Evolutionary conservation across 2,797 vertebrate species (phyloP), one percentile per base, ranked within the genome.

Genomic region (Bovichtus variegatus): DNA sequence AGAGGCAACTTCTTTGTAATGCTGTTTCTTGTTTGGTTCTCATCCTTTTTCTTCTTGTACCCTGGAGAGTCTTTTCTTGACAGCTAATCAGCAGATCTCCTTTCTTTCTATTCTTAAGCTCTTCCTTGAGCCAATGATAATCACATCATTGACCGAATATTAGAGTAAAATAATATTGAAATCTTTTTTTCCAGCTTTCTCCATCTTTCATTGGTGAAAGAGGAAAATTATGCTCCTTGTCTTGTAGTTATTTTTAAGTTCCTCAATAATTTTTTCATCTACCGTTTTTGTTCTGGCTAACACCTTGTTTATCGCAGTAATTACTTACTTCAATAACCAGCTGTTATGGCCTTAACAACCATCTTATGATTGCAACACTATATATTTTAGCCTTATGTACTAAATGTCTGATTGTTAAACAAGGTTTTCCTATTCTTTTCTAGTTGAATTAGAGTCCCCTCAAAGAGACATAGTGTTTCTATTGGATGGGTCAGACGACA

Each of bases 391-490:
- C 19, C n/a, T 46, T 19, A 15, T 80, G 44, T 31, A 59, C 53
- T 49, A 62, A 43, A 31, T 71, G 18, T 74, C 21, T 82, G 63
- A 81, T 63, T 72, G 18, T 74, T 85, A 82, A 87, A 82, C 13
- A 58, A 54, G 11, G 6, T 76, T 85, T 90, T 86, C 44, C 21
- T 65, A 50, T 89, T 91, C 36, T 85, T 79, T 89, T 84, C 78
- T 90, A 94, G 93, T 91, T 90, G 90, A 95, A 91, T 85, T 94
- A 91, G 90, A 93, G 47, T 88, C 91, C 53, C 69, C 86, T 47
- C 88, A 93, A 86, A 94, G 89, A 86, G 94, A 95, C 77, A 88
- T 95, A 65, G 92, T 94, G 53, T 95, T 95, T 89, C 91, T 95
- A 13, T 77, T 95, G 89, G 94, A 95, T 85, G 94, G 93, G 58